Base-by-base conservation (phyloP, 2,113 vertebrate genomes). In the Larimichthys crocea region DNA sequence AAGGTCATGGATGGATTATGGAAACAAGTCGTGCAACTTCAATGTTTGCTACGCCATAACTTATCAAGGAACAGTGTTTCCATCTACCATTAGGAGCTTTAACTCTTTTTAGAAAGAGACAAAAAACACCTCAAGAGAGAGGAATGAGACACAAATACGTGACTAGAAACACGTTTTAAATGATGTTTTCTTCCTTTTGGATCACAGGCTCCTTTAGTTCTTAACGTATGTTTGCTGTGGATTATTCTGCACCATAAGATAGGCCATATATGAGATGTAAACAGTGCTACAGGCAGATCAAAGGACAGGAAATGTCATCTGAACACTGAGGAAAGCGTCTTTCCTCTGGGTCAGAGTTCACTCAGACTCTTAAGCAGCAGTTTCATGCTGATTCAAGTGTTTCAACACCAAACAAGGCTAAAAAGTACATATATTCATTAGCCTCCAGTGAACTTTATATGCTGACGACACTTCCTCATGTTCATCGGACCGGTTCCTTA, bases 401-500 rank as follows among this genome's bases (percentile, higher is more conserved):
- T 31, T n/a, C 5, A n/a, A 14, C 55, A 72, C 22, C 53, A 29
- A 60, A 61, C 17, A n/a, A 7, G n/a, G 26, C 48, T 52, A 56
- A 56, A 53, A 56, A 20, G 19, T 26, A 10, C 55, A 49, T 53
- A 20, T 52, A 62, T 14, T 52, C n/a, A 48, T 78, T 44, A 78
- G 44, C 55, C 29, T 1, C 5, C 55, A 12, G 57, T 56, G 64
- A 16, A 70, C 57, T 53, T 70, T 29, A 35, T 22, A 49, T n/a
- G 9, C 40, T 14, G 40, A 64, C 35, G 35, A 63, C 71, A 24
- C 59, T 7, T 8, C 35, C 35, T 9, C 35, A 40, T 40, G 7
- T 40, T 40, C 35, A 40, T 35, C 35, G 35, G 35, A 40, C 35
- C 7, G 7, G 35, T 40, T 78, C 76, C 76, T 78, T 55, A 20